Conservation (phyloP, 2,113 vertebrate species). For the Pollimyrus isidori region DNA sequence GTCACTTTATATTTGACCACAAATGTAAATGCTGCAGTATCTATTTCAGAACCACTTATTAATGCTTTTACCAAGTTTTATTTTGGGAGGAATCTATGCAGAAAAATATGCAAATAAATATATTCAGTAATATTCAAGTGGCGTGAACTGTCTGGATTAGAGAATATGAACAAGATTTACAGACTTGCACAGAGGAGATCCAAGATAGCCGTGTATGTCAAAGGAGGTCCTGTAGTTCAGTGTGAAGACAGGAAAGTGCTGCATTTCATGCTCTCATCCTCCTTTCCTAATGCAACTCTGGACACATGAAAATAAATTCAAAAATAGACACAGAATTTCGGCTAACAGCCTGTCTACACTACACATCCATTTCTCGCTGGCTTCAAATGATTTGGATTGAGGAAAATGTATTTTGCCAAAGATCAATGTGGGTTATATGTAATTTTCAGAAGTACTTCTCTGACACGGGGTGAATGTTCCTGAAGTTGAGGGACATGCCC, state of each 20-base stretch:
- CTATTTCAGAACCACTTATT: background rate
- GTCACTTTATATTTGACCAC: background rate
- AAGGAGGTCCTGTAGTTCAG: too few species aligned
- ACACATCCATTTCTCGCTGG: background rate
- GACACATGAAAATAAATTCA: too few species aligned
- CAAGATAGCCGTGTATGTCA: too few species aligned
- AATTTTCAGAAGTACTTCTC: background rate
- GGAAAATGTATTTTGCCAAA: background rate
- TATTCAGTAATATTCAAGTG: too few species aligned
- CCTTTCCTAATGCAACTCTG: too few species aligned
- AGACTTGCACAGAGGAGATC: too few species aligned
- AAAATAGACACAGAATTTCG: background rate
- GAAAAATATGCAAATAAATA: background rate
- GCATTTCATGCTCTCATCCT: too few species aligned
- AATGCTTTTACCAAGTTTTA: background rate
- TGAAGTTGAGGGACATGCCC: background rate
- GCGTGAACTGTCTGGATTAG: too few species aligned
- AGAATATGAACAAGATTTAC: too few species aligned
- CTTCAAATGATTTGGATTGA: background rate
- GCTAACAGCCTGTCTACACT: background rate
- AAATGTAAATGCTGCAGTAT: background rate
- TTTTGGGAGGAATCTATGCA: background rate
- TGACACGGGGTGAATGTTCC: background rate
- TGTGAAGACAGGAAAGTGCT: too few species aligned
- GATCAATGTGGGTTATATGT: background rate